These are phyloP conservation scores for Eutolmus rufibarbis DNA, from an alignment of 2,888 invertebrate genomes.

Conservation along the genomic window DNA sequence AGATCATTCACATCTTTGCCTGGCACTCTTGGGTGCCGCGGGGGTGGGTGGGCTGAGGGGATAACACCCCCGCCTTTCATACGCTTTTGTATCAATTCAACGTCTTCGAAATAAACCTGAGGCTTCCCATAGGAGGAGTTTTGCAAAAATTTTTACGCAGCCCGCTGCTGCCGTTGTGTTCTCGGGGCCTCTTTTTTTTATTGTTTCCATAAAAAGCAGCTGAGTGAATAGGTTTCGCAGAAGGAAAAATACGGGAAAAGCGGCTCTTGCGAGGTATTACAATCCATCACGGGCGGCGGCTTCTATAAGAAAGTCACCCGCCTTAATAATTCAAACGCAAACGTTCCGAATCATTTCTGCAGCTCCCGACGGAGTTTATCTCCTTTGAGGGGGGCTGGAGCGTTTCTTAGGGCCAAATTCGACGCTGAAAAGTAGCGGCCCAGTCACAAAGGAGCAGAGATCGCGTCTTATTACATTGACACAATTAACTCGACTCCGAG, in stretches of 20 bases:
- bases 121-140: background rate
- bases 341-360: conserved; percentile 16
- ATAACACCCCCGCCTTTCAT: background rate
- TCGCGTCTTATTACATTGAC: background rate
- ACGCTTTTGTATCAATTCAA: background rate
- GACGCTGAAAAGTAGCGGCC: background rate
- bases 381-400: background rate
- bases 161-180: background rate
- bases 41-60: too few relatives aligned
- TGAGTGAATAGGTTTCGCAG: background rate
- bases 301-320: conserved; percentile 2
- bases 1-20: background rate
- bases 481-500: background rate
- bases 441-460: background rate
- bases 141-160: background rate
- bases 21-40: background rate
- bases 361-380: background rate
- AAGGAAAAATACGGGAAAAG: background rate
- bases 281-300: background rate
- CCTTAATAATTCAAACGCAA: conserved; percentile 28
- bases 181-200: background rate
- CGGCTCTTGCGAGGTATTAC: background rate
- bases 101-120: background rate
- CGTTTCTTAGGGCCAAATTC: background rate
- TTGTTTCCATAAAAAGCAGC: background rate